Percentiles rank a stretch among this genome's conserved stretches.
phyloP scores from a whole-genome alignment of 1,140 invertebrate genomes.

The Aphelinus certus region DNA sequence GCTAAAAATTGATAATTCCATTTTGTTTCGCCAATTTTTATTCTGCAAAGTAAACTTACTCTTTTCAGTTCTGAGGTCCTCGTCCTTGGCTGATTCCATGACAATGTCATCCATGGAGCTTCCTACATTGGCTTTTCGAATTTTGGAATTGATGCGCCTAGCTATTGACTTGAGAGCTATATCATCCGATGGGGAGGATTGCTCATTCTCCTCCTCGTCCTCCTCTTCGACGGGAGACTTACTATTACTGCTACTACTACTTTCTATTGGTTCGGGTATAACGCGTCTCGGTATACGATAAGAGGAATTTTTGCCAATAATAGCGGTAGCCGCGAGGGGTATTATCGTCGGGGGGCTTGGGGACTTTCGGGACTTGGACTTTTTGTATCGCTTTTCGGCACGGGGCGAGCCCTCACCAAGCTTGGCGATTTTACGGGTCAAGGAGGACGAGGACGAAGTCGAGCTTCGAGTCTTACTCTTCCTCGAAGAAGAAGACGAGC shows the following conservation, averaged over 20 bases:
- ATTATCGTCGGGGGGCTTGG: slow-evolving; percentile 47
- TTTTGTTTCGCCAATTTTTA: too few species aligned
- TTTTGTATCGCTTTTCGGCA: slow-evolving; percentile 48
- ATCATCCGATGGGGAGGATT: slow-evolving; percentile 58
- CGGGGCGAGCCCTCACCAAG: slow-evolving; percentile 47
- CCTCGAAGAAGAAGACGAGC: slow-evolving; percentile 54
- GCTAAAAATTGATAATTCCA: too few species aligned
- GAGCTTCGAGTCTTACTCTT: slow-evolving; percentile 60
- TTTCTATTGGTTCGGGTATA: slow-evolving; percentile 38
- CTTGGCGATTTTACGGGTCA: slow-evolving; percentile 53
- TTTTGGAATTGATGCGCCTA: too few species aligned
- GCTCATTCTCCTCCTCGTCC: slow-evolving; percentile 60
- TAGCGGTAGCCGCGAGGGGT: too few species aligned
- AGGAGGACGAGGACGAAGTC: slow-evolving; percentile 49
- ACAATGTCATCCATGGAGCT: too few species aligned
- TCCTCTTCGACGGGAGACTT: not conserved
- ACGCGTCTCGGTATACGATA: slow-evolving; percentile 61
- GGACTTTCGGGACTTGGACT: slow-evolving; percentile 56
- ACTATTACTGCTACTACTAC: slow-evolving; percentile 3
- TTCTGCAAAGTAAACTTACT: slow-evolving; percentile 56
- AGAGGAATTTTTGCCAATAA: not conserved
- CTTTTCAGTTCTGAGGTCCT: slow-evolving; percentile 58
- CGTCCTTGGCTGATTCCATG: slow-evolving; percentile 44
- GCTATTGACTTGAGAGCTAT: slow-evolving; percentile 54
- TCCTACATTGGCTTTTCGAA: too few species aligned